Conservation (phyloP, 1,140 invertebrate genomes). For the Caenorhabditis latens region DNA sequence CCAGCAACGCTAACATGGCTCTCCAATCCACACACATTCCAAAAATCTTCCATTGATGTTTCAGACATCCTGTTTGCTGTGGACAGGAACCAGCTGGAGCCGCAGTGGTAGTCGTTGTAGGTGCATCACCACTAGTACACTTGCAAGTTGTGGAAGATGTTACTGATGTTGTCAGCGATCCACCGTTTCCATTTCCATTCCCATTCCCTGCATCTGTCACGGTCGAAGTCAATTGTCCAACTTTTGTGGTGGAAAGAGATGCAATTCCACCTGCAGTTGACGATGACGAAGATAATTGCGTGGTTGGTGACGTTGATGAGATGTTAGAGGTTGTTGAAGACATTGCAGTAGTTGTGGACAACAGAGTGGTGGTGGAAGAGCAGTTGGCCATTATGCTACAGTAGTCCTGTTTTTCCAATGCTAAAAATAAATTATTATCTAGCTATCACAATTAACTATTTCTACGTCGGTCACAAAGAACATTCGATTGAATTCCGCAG, state of each 20-base stretch:
- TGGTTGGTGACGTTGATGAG: slow-evolving; percentile 24
- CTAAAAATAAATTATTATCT: slow-evolving; percentile 6
- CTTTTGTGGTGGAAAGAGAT: background rate
- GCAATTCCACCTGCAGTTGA: background rate
- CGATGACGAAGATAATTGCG: slow-evolving; percentile 27
- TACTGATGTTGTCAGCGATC: background rate
- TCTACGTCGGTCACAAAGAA: slow-evolving; percentile 64
- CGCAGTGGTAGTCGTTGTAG: background rate
- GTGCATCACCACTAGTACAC: background rate
- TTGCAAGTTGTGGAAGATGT: background rate
- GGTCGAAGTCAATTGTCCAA: background rate
- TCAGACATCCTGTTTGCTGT: slow-evolving; percentile 6
- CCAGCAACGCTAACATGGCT: slow-evolving; percentile 24
- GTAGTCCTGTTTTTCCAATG: slow-evolving; percentile 63
- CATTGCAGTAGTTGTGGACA: background rate
- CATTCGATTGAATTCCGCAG: slow-evolving; percentile 49
- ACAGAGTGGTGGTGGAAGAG: slow-evolving; percentile 40
- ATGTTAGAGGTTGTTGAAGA: slow-evolving; percentile 54
- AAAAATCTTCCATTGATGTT: slow-evolving; percentile 52
- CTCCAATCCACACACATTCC: slow-evolving; percentile 58
- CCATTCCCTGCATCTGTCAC: too few species aligned
- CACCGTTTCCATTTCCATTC: background rate
- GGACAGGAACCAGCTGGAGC: background rate
- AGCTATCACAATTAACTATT: background rate
- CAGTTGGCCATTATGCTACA: slow-evolving; percentile 63